Evolutionary conservation across 2,888 invertebrate species (phyloP).

Genomic region (Allolobophora icterica): DNA sequence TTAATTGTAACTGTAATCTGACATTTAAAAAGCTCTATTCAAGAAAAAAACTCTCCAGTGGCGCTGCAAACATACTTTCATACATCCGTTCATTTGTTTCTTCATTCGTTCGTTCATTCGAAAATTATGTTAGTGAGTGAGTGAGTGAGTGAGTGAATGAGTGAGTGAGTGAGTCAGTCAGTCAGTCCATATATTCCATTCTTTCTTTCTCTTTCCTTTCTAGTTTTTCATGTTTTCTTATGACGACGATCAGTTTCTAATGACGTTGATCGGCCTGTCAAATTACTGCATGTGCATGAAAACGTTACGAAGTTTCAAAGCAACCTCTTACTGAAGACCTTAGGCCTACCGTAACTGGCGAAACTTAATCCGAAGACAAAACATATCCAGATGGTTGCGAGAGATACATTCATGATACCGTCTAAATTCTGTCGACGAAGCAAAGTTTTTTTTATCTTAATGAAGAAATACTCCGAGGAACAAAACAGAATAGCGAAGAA

Average conservation of each 20-base stretch:
- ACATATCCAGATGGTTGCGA: background rate
- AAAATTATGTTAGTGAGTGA: no score
- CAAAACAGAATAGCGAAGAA: background rate
- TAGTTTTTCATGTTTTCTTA: background rate
- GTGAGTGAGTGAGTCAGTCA: background rate
- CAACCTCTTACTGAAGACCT: background rate
- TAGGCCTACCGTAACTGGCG: background rate
- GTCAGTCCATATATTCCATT: background rate
- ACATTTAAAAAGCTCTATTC: no score
- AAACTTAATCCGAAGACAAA: background rate
- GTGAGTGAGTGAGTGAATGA: no score
- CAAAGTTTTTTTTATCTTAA: background rate
- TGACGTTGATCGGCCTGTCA: background rate
- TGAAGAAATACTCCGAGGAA: background rate
- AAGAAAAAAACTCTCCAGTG: no score
- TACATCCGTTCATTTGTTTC: no score
- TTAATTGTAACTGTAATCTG: no score
- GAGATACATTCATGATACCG: background rate
- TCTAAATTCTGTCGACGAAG: background rate
- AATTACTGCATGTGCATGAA: background rate
- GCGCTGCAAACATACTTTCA: no score
- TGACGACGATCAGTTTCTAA: background rate
- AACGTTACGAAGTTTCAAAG: background rate
- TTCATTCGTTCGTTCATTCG: no score
- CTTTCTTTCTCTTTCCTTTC: background rate